Base-by-base conservation (phyloP, 2,797 vertebrate genomes). In the Sebastes taczanowskii region DNA sequence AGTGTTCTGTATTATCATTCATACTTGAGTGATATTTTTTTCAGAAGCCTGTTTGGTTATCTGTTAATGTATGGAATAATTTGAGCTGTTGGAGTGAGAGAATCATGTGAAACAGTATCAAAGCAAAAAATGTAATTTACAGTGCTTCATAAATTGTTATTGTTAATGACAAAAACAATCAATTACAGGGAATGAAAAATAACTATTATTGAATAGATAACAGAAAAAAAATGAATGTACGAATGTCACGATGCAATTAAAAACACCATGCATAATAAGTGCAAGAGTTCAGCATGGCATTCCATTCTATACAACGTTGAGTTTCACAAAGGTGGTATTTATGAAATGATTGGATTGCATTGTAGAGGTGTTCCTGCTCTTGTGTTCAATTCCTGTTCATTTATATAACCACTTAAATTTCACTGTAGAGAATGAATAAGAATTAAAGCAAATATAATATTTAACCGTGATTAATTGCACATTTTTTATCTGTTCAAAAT, bases 11-110 rank as follows among this genome's bases (percentile, higher is more conserved):
- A 71, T 89, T 69, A 85, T 84, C 18, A 71, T 81, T 85, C 76
- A 81, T 86, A 83, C 89, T 77, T 80, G 35, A 85, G n/a, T 61
- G n/a, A 38, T 76, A 58, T 82, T 79, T 86, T 86, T 83, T 84
- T 65, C 30, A 68, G 42, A 76, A 74, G 56, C 18, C 27, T 49
- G 11, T 70, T 77, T 53, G 66, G 20, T 29, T 78, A 58, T 85
- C 20, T 32, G 38, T 74, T 70, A 49, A 71, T 83, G 27, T 72
- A 56, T 63, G 22, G 35, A 81, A 78, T 70, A 52, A 71, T 49
- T 38, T 62, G 46, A 55, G 75, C 25, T 53, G 56, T 42, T 55
- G 10, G 5, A 72, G 5, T 22, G 18, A 49, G 30, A 77, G 11
- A 29, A 32, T 74, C 5, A n/a, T 62, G 7, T 56, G n/a, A 83